Conservation (phyloP, 2,888 invertebrate species). For the Platycnemis pennipes region DNA sequence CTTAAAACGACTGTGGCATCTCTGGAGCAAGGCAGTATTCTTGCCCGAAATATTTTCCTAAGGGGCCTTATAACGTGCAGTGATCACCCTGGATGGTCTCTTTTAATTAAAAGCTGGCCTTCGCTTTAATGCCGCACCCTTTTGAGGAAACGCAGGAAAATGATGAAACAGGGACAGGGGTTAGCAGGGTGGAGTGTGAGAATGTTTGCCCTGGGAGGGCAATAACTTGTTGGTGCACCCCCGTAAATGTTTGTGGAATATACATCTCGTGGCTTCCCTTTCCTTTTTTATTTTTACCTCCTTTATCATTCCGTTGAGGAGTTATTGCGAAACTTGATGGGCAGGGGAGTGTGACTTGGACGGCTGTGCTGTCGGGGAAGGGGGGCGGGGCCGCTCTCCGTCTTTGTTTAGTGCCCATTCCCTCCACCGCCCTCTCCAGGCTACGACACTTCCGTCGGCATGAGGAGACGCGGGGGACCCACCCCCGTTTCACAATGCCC, state of each 20-base stretch:
- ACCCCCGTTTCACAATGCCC: not conserved
- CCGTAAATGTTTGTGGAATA: not conserved
- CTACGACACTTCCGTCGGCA: not conserved
- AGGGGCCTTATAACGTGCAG: not conserved
- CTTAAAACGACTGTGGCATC: not conserved
- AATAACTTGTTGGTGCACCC: not conserved
- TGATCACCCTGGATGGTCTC: not conserved
- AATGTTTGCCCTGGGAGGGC: not conserved
- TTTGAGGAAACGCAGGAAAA: not conserved
- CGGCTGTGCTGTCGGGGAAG: not conserved
- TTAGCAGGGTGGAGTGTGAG: not conserved
- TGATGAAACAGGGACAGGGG: not conserved
- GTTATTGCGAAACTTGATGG: slow-evolving; percentile 22
- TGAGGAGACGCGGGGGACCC: not conserved
- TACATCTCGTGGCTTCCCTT: not conserved
- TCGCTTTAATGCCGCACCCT: not conserved
- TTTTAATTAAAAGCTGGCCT: not conserved
- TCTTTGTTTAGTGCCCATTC: not conserved
- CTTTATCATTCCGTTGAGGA: not conserved
- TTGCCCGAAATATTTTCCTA: not conserved
- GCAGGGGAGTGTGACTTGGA: not conserved
- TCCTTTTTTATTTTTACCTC: not conserved
- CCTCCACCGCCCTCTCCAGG: not conserved
- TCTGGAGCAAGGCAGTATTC: not conserved
- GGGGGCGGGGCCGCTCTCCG: not conserved